phyloP scores from a whole-genome alignment of 2,888 invertebrate genomes.

The Ochropleura leucogaster region DNA sequence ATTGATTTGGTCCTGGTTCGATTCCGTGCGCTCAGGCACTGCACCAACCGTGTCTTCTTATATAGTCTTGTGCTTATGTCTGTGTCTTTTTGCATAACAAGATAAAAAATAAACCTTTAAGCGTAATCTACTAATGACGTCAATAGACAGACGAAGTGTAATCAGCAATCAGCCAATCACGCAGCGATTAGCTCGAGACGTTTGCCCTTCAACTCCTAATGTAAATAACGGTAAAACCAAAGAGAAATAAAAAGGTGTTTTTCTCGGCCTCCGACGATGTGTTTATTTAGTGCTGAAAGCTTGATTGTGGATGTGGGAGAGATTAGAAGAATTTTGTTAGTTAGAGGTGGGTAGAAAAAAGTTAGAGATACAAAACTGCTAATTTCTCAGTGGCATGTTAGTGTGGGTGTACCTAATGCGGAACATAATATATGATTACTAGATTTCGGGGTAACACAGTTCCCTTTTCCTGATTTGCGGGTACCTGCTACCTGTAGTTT shows the following conservation, averaged over 20 bases:
- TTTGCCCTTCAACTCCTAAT: background rate
- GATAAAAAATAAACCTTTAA: slow-evolving; percentile 3
- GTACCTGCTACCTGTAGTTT: too few species aligned
- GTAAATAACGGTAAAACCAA: slow-evolving; percentile 35
- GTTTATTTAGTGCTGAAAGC: slow-evolving; percentile 32
- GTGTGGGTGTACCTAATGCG: background rate
- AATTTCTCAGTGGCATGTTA: background rate
- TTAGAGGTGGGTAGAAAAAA: background rate
- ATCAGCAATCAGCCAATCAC: slow-evolving; percentile 45
- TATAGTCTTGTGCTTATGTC: too few species aligned
- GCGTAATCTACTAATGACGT: slow-evolving; percentile 19
- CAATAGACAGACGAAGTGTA: slow-evolving; percentile 7
- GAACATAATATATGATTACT: too few species aligned
- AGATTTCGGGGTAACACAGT: too few species aligned
- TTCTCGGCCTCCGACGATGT: slow-evolving; percentile 24
- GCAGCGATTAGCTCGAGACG: slow-evolving; percentile 17
- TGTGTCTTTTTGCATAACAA: background rate
- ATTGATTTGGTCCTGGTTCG: too few species aligned
- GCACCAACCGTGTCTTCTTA: too few species aligned
- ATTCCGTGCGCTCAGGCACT: too few species aligned
- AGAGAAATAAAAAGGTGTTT: slow-evolving; percentile 21
- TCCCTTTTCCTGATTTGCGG: too few species aligned
- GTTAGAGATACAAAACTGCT: background rate
- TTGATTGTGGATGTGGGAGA: slow-evolving; percentile 11
- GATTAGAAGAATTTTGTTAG: slow-evolving; percentile 16